Conservation (phyloP, 2,113 vertebrate species). For the Progne subis region DNA sequence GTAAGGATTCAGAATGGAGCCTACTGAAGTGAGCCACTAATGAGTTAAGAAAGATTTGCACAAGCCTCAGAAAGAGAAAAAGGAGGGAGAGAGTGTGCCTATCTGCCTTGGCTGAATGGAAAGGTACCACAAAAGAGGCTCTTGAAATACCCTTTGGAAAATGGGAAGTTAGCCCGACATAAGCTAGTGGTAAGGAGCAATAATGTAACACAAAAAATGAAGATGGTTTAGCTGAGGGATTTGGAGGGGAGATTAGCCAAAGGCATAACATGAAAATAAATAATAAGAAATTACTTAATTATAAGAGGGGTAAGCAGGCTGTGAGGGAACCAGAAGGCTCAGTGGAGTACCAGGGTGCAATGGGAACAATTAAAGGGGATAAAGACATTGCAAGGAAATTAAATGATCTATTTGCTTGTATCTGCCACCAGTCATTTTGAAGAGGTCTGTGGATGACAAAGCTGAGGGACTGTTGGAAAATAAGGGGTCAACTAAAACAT, state of each 20-base stretch:
- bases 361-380: conserved; percentile 61
- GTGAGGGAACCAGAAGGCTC: conserved; percentile 39
- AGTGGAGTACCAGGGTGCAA: conserved; percentile 36
- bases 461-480: neutral
- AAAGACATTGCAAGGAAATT: conserved; percentile 56
- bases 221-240: conserved; percentile 46
- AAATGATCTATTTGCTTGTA: conserved; percentile 31
- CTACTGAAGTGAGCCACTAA: neutral
- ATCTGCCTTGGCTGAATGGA: neutral
- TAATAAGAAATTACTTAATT: conserved; percentile 64
- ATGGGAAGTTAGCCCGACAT: neutral
- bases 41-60: conserved; percentile 26
- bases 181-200: neutral
- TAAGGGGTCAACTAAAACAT: neutral
- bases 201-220: conserved; percentile 20
- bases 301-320: conserved; percentile 32
- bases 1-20: neutral
- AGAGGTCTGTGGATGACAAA: neutral
- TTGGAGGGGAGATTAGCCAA: conserved; percentile 54
- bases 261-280: conserved; percentile 60
- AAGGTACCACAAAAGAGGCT: conserved; percentile 24
- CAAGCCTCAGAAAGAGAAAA: neutral
- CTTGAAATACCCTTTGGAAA: conserved; percentile 9
- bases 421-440: neutral
- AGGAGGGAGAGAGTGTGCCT: neutral